phyloP scores from a whole-genome alignment of 1,140 invertebrate species.

The Whitmania pigra region DNA sequence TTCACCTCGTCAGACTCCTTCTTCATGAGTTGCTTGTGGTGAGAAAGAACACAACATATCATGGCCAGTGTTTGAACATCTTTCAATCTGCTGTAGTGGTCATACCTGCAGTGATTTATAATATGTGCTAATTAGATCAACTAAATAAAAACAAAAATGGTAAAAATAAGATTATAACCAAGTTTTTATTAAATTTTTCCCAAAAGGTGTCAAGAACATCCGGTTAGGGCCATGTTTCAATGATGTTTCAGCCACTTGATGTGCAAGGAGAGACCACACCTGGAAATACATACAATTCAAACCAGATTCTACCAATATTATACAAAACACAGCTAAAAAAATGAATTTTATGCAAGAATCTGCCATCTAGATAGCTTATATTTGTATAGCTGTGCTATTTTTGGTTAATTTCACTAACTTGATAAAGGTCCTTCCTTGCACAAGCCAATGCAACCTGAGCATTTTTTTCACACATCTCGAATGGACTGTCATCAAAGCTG shows the following conservation, averaged over 20 bases:
- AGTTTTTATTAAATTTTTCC: constrained; percentile 5
- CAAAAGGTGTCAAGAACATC: neutral
- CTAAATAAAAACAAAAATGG: neutral
- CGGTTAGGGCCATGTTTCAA: constrained; percentile 59
- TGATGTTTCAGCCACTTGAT: constrained; percentile 65
- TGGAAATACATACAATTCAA: constrained; percentile 26
- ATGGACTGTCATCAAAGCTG: constrained; percentile 50
- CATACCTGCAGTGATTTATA: constrained; percentile 36
- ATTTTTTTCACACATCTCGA: constrained; percentile 66
- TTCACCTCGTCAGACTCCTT: neutral
- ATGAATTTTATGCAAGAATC: constrained; percentile 8
- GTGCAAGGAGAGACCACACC: constrained; percentile 65
- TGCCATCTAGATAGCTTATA: neutral
- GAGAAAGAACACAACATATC: constrained; percentile 65
- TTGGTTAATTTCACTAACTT: constrained; percentile 38
- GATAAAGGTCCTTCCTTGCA: constrained; percentile 65
- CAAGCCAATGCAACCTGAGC: constrained; percentile 57
- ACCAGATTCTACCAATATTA: constrained; percentile 7
- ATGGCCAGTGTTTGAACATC: constrained; percentile 88
- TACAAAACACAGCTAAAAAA: neutral
- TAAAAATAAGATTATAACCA: constrained; percentile 24
- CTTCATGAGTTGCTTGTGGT: neutral
- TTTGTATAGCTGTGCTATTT: no score
- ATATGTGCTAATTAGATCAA: neutral
- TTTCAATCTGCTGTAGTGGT: constrained; percentile 49